Evolutionary conservation across 2,888 invertebrate species (phyloP), one percentile per base, ranked within the genome.

Genomic region (Netelia virgata): DNA sequence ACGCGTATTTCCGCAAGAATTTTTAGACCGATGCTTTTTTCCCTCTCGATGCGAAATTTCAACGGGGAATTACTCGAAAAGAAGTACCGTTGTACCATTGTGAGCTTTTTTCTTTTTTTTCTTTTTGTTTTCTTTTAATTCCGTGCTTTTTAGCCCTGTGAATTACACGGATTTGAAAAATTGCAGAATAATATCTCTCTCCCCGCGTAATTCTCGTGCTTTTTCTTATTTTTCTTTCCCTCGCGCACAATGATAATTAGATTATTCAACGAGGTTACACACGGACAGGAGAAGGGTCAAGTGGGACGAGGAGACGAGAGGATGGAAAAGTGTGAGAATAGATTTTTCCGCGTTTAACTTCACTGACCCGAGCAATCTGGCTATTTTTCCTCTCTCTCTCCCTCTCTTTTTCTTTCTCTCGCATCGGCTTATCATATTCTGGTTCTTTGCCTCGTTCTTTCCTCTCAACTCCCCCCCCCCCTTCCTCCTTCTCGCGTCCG

Each of bases 241-340:
- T n/a, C n/a, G 75, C n/a, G 75, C 55, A 69, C n/a, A 63, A 18
- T 55, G n/a, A 50, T 64, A 79, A 70, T 50, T 23, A 50, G 80
- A 76, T 76, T 83, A 80, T 75, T 75, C 43, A 82, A 59, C 50
- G 43, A 47, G 72, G 16, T 20, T 43, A 63, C 11, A 61, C 16
- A 47, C 57, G 63, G 11, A 70, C 23, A 43, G 18, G 68, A 10
- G 14, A 20, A 20, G 41, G 59, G 23, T 64, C 28, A 47, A 76
- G 23, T 64, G 16, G n/a, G 8, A 16, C 47, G 14, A 36, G 14
- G 75, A 66, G 47, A 28, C 28, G 6, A 5, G 28, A 5, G 5
- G 28, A 55, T 61, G 23, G 18, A 36, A 70, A 75, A 57, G 57
- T 75, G 36, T 20, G 41, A 14, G 50, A 43, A 77, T 76, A 68